phyloP scores from a whole-genome alignment of 2,797 vertebrate species.

The Vultur gryphus region DNA sequence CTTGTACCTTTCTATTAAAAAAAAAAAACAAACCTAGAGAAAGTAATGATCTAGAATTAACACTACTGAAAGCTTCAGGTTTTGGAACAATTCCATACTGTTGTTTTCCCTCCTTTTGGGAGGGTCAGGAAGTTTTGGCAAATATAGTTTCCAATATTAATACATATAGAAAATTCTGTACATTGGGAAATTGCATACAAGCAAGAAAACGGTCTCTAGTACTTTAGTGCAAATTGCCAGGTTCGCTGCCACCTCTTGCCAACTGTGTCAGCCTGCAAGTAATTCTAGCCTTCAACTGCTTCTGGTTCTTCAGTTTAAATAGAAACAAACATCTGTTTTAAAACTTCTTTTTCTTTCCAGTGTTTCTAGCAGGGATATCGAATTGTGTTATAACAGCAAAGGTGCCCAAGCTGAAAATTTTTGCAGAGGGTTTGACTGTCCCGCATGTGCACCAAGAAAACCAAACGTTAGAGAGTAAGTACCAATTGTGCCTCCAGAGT shows the following conservation, averaged over 20 bases:
- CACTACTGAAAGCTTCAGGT: background rate
- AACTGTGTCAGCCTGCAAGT: background rate
- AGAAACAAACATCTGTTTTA: background rate
- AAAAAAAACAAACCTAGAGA: background rate
- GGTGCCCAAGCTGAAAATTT: background rate
- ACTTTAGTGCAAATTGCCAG: background rate
- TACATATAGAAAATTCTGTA: background rate
- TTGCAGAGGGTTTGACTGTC: background rate
- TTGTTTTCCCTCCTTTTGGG: background rate
- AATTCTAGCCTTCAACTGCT: background rate
- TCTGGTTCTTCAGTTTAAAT: background rate
- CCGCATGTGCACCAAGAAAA: background rate
- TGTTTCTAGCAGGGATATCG: background rate
- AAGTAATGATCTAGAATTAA: background rate
- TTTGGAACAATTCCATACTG: background rate
- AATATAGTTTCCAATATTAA: background rate
- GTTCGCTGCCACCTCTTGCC: background rate
- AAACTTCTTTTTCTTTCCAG: background rate
- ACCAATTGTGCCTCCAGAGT: background rate
- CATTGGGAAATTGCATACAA: background rate
- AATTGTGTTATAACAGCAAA: background rate
- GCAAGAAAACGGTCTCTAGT: background rate
- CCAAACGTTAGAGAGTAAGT: background rate
- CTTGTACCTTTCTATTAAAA: background rate
- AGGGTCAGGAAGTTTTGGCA: background rate